Percentiles rank a stretch among this genome's conserved stretches.
Evolutionary conservation across 2,888 invertebrate species (phyloP).

Genomic region (Hemistola chrysoprasaria): DNA sequence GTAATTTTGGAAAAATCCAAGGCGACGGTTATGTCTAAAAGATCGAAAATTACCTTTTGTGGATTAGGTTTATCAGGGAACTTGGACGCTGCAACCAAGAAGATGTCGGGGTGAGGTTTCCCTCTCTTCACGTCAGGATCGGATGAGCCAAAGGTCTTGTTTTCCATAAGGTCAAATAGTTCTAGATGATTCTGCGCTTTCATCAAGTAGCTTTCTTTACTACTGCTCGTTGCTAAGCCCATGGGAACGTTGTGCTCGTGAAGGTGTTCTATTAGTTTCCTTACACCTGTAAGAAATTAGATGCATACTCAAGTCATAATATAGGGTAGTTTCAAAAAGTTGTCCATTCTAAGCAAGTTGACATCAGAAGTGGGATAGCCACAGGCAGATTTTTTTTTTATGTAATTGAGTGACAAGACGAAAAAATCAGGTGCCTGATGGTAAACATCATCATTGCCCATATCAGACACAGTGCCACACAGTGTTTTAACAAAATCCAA

Average conservation of each 20-base stretch:
- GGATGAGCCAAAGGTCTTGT: conserved; percentile 89
- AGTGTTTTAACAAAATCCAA: too few relatives aligned
- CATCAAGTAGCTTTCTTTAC: conserved; percentile 85
- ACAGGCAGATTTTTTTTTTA: too few relatives aligned
- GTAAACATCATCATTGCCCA: too few relatives aligned
- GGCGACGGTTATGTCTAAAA: too few relatives aligned
- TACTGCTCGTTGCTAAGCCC: conserved; percentile 94
- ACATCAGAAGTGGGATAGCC: background rate
- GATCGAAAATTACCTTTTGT: conserved; percentile 68
- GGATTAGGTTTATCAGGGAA: conserved; percentile 86
- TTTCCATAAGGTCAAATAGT: conserved; percentile 85
- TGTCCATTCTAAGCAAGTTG: too few relatives aligned
- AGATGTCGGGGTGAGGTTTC: conserved; percentile 95
- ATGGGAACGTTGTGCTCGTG: conserved; percentile 87
- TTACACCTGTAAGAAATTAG: conserved; percentile 84
- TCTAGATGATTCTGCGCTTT: conserved; percentile 86
- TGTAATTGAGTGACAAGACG: too few relatives aligned
- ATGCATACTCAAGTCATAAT: too few relatives aligned
- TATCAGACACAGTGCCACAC: too few relatives aligned
- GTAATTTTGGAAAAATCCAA: too few relatives aligned
- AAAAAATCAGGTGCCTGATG: too few relatives aligned
- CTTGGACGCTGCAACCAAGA: conserved; percentile 87
- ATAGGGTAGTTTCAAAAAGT: too few relatives aligned
- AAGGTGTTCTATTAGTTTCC: conserved; percentile 88
- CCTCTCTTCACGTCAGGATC: conserved; percentile 92